These are phyloP conservation scores for Callosobruchus maculatus DNA, from an alignment of 2,888 invertebrate genomes.

Conservation along the genomic window DNA sequence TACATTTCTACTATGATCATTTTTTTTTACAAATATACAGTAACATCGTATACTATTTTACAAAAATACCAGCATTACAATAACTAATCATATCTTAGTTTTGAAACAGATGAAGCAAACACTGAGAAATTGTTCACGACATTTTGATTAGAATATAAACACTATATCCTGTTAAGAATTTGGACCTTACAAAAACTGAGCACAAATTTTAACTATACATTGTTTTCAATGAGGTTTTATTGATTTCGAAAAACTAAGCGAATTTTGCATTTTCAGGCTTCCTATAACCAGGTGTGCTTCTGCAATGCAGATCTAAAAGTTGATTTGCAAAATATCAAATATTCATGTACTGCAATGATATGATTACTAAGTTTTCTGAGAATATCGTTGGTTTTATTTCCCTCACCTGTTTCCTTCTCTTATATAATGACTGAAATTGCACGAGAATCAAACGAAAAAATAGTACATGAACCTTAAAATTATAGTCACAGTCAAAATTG, in stretches of 20 bases:
- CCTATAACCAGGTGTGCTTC: too few relatives aligned
- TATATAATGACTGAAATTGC: slow-evolving; percentile 12
- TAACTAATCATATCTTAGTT: not conserved
- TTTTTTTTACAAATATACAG: slow-evolving; percentile 23
- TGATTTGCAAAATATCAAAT: too few relatives aligned
- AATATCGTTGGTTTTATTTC: not conserved
- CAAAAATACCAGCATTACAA: not conserved
- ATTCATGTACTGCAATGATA: too few relatives aligned
- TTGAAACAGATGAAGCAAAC: not conserved
- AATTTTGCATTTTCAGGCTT: too few relatives aligned
- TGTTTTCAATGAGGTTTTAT: too few relatives aligned
- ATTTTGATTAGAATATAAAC: too few relatives aligned
- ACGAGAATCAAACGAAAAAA: slow-evolving; percentile 12
- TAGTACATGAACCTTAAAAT: slow-evolving; percentile 8
- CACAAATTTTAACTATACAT: too few relatives aligned
- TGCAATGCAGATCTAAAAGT: too few relatives aligned
- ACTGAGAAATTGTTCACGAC: not conserved
- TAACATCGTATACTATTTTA: not conserved
- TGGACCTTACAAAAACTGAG: too few relatives aligned
- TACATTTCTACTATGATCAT: slow-evolving; percentile 10
- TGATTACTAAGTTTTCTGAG: too few relatives aligned
- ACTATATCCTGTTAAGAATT: too few relatives aligned
- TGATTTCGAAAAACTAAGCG: too few relatives aligned
- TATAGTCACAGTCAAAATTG: slow-evolving; percentile 23
- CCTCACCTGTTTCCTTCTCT: not conserved